Evolutionary conservation across 2,113 vertebrate species (phyloP).

Genomic region (Macrotus californicus): DNA sequence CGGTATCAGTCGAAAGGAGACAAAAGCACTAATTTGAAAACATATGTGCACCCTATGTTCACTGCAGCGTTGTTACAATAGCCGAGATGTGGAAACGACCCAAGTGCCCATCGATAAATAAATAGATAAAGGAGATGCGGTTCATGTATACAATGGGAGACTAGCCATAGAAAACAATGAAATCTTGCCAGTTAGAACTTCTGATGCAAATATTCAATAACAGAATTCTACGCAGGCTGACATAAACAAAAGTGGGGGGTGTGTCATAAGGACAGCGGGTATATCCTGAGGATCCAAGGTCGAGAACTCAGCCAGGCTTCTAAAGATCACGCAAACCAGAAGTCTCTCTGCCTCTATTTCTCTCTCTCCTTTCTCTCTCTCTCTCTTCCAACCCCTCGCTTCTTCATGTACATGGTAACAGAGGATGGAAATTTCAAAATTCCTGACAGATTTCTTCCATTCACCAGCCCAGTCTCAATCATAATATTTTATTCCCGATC

Average conservation of each 20-base stretch:
- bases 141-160: not conserved
- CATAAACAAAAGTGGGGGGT: not conserved
- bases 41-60: not conserved
- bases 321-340: not conserved
- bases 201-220: not conserved
- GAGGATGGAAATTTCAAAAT: not conserved
- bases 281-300: not conserved
- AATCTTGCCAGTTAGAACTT: not conserved
- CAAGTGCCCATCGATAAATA: too few relatives aligned
- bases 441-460: not conserved
- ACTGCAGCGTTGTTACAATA: not conserved
- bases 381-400: too few relatives aligned
- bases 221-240: not conserved
- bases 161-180: not conserved
- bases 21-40: not conserved
- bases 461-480: not conserved
- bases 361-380: not conserved
- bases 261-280: not conserved
- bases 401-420: not conserved
- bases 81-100: too few relatives aligned
- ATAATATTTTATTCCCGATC: not conserved
- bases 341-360: not conserved
- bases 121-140: too few relatives aligned
- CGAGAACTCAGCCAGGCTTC: not conserved
- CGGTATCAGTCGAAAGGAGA: not conserved